Evolutionary conservation across 1,140 invertebrate species (phyloP), one percentile per base, ranked within the genome.

Genomic region (Drosophila ironensis): DNA sequence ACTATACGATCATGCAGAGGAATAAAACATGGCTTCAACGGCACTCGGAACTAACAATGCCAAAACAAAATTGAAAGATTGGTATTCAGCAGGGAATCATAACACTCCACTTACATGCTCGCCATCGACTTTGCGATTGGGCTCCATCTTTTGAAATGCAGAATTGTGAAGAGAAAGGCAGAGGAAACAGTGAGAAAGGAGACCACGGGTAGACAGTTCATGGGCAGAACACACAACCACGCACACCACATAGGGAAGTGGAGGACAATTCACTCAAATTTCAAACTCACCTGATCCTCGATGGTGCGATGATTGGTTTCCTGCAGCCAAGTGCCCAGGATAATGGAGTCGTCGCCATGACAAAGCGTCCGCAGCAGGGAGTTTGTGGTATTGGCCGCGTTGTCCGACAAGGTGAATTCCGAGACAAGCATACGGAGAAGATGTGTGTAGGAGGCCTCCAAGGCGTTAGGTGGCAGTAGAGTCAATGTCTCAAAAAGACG

Each of bases 251-350:
- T 28, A 25, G 17, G 14, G 3, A 25, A 52, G 27, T 12, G 1
- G 11, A 28, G 11, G n/a, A 3, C 19, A 2, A 30, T 19, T 14
- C 9, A 5, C 28, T 9, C 5, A 16, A 20, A 8, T 22, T 4
- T 9, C 9, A 48, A 0, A 48, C 63, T 16, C 33, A 99, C 97
- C 94, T 99, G 98, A 92, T 99, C 97, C 91, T 99, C 98, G 75
- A 99, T 97, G 28, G 95, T 95, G 53, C 97, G 95, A 91, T 99
- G 97, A 91, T 99, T 98, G 4, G 97, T 98, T 89, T 99, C 97
- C 89, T 98, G 96, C 12, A 97, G 91, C 95, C 96, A 96, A 37
- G 96, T 95, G 17, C 95, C 94, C 28, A 97, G 91, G 59, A 98
- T 93, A 11, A 98, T 95, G 0, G 95, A 95, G 89, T 98, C 96